Conservation (phyloP, 2,888 invertebrate species). For the Ceriagrion tenellum region DNA sequence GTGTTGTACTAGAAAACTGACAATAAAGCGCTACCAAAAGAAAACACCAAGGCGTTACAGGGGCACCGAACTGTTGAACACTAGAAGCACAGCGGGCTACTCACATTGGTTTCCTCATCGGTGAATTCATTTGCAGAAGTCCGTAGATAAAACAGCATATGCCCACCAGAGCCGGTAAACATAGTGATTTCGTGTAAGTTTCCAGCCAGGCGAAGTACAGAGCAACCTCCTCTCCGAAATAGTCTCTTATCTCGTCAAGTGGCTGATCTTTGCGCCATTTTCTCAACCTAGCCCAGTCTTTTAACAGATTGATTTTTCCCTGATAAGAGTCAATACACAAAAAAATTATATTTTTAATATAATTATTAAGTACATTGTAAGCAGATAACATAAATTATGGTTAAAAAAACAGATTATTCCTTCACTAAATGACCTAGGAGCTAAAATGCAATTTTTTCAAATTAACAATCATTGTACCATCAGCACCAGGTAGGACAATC, state of each 20-base stretch:
- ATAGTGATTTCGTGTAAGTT: conserved; percentile 93
- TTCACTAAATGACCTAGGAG: no score
- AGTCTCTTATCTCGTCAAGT: conserved; percentile 90
- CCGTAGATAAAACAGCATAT: conserved; percentile 93
- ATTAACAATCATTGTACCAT: no score
- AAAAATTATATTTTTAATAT: no score
- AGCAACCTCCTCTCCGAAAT: conserved; percentile 95
- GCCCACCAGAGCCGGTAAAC: conserved; percentile 92
- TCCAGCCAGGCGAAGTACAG: conserved; percentile 96
- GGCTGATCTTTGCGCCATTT: conserved; percentile 97
- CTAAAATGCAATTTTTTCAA: no score
- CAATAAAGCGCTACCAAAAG: no score
- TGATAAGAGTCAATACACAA: background rate
- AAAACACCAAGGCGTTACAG: no score
- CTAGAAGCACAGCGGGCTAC: conserved; percentile 66
- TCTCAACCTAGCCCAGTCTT: conserved; percentile 94
- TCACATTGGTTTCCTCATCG: conserved; percentile 88
- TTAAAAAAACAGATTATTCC: no score
- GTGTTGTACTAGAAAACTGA: no score
- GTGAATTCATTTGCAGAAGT: conserved; percentile 88
- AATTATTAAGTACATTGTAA: no score
- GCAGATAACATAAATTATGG: no score
- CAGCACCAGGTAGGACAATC: no score
- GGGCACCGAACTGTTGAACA: background rate
- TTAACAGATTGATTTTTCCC: conserved; percentile 81